phyloP scores from a whole-genome alignment of 2,797 vertebrate genomes.

The Melanitta fusca region DNA sequence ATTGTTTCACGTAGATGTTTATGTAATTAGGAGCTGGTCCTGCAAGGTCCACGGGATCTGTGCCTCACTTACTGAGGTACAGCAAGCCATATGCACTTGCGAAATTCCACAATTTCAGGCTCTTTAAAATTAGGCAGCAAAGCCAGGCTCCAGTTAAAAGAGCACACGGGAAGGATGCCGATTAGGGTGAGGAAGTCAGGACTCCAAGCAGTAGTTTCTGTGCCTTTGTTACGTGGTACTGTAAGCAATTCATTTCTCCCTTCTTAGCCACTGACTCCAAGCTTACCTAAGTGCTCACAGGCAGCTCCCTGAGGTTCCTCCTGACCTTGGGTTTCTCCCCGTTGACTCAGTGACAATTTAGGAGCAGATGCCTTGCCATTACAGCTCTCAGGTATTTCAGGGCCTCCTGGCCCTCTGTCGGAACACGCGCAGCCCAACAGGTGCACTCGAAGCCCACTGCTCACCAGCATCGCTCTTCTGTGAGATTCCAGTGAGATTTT shows the following conservation, averaged over 20 bases:
- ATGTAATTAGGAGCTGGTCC: neutral
- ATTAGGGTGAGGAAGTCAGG: neutral
- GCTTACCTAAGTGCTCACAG: neutral
- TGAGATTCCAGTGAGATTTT: neutral
- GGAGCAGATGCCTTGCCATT: neutral
- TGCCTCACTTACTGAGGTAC: neutral
- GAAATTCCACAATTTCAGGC: neutral
- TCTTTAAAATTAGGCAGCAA: rapidly evolving
- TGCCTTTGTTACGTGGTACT: neutral
- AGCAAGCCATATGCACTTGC: neutral
- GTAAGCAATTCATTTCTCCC: neutral
- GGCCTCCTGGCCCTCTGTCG: neutral
- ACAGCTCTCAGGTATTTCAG: neutral
- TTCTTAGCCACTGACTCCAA: neutral
- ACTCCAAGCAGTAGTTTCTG: no score
- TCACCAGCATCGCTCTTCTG: neutral
- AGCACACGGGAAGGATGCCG: rapidly evolving
- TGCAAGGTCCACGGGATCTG: neutral
- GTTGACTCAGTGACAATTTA: neutral
- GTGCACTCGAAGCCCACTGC: neutral
- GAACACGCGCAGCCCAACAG: neutral
- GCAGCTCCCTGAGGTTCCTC: neutral
- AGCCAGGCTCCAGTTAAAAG: neutral
- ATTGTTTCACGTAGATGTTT: neutral
- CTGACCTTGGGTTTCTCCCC: neutral